phyloP scores from a whole-genome alignment of 2,888 invertebrate species.

The Molorchus minor region DNA sequence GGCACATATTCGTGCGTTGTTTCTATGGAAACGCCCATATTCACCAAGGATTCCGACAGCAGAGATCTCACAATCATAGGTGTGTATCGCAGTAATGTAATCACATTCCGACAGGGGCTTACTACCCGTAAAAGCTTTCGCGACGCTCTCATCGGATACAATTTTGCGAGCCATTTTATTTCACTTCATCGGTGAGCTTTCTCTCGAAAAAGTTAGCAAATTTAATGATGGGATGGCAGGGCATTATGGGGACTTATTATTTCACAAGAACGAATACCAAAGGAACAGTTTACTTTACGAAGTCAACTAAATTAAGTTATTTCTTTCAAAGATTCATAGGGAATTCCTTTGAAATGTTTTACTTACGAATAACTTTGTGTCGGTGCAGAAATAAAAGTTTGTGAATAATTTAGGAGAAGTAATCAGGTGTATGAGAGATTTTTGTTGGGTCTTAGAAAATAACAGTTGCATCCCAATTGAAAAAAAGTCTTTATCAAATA shows the following conservation, averaged over 20 bases:
- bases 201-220: conserved; percentile 2
- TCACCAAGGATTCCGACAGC: conserved; percentile 80
- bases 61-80: conserved; percentile 83
- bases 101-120: conserved; percentile 6
- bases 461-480: no score
- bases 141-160: conserved; percentile 7
- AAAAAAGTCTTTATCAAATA: no score
- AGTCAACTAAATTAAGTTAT: conserved; percentile 2
- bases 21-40: conserved; percentile 83
- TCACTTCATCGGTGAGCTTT: conserved; percentile 3
- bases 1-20: conserved; percentile 85
- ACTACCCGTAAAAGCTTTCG: conserved; percentile 3
- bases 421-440: not conserved
- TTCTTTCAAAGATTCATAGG: not conserved
- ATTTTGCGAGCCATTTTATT: conserved; percentile 1
- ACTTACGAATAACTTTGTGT: not conserved
- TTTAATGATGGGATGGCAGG: conserved; percentile 2
- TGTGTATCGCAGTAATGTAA: conserved; percentile 53
- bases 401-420: not conserved
- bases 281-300: conserved; percentile 8
- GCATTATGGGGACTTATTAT: conserved; percentile 1
- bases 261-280: conserved; percentile 9
- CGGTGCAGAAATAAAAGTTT: not conserved
- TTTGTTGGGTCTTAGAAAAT: not conserved
- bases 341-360: conserved; percentile 8